These are phyloP conservation scores for Hirtodrosophila duncani DNA, from an alignment of 2,888 invertebrate genomes.

Conservation along the genomic window DNA sequence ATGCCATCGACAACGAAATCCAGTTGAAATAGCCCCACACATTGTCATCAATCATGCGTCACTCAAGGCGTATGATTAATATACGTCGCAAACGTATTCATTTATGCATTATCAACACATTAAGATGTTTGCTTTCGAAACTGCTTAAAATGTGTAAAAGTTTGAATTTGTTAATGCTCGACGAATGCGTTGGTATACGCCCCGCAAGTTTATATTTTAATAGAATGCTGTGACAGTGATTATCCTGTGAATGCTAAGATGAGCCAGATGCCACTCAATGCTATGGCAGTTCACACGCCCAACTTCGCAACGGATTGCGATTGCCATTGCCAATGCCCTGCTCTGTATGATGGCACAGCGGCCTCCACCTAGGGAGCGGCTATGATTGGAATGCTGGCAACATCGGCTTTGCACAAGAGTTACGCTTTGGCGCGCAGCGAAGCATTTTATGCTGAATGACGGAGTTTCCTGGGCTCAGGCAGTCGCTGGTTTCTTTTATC, in stretches of 20 bases:
- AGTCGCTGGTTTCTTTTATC: slow-evolving; percentile 13
- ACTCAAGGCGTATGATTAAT: slow-evolving; percentile 46
- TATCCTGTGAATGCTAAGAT: slow-evolving; percentile 14
- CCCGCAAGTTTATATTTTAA: slow-evolving; percentile 17
- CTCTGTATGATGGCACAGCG: slow-evolving; percentile 18
- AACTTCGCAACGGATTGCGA: not conserved
- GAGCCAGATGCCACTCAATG: not conserved
- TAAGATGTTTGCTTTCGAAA: slow-evolving; percentile 37
- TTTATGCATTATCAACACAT: slow-evolving; percentile 56
- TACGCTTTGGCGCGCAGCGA: slow-evolving; percentile 34
- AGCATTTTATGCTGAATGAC: slow-evolving; percentile 34
- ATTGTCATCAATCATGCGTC: slow-evolving; percentile 46
- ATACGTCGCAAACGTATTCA: slow-evolving; percentile 37
- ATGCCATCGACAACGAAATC: not conserved
- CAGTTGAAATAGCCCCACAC: slow-evolving; percentile 8
- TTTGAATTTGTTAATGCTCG: not conserved
- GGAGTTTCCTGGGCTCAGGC: slow-evolving; percentile 18
- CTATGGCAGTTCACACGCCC: slow-evolving; percentile 2
- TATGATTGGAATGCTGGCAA: slow-evolving; percentile 32
- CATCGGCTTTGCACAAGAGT: slow-evolving; percentile 23
- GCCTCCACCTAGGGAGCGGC: slow-evolving; percentile 17
- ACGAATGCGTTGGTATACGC: not conserved
- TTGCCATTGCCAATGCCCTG: too few relatives aligned
- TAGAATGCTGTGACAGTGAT: slow-evolving; percentile 35
- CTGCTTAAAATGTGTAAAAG: slow-evolving; percentile 32